Evolutionary conservation across 2,797 vertebrate species (phyloP), one percentile per base, ranked within the genome.

Genomic region (Darevskia nairensis): DNA sequence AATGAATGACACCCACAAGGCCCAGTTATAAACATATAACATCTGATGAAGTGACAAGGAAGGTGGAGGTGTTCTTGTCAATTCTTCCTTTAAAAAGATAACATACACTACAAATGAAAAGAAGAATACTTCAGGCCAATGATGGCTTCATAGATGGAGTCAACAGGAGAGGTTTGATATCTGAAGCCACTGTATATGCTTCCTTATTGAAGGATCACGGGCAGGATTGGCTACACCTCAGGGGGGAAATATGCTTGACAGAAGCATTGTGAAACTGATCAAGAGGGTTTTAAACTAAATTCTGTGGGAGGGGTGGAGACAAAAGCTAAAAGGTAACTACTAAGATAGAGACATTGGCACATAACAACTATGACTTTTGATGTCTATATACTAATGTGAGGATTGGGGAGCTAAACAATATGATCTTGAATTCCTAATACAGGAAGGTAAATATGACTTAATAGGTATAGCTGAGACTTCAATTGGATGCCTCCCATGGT

Each of bases 1-100:
- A 5, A 69, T 29, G 27, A 44, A 82, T 82, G 64, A 82, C 32
- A 82, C 39, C 41, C 64, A 68, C 61, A 4, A 69, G 64, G 39
- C 15, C 29, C 17, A 82, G 71, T 35, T 82, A 82, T 82, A 46
- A 82, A 82, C 80, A 69, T 68, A 69, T 82, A 25, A 68, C 66
- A 69, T 82, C 39, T 46, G 64, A 82, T n/a, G 29, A 82, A 13
- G 64, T 82, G 39, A 44, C 19, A 17, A 69, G 64, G 66, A 69
- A 82, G 80, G 15, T 46, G 64, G 41, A 82, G 29, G 64, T 29
- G 15, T 69, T 46, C 64, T 66, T 46, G 64, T 69, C 25, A 69
- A 41, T 44, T n/a, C 27, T 46, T 68, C 25, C 27, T 46, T 27
- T 69, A 82, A 82, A 66, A 3, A 66, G 11, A 81, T 11, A 29